Evolutionary conservation across 2,888 invertebrate species (phyloP).

Genomic region (Lasioglossum marginatum): DNA sequence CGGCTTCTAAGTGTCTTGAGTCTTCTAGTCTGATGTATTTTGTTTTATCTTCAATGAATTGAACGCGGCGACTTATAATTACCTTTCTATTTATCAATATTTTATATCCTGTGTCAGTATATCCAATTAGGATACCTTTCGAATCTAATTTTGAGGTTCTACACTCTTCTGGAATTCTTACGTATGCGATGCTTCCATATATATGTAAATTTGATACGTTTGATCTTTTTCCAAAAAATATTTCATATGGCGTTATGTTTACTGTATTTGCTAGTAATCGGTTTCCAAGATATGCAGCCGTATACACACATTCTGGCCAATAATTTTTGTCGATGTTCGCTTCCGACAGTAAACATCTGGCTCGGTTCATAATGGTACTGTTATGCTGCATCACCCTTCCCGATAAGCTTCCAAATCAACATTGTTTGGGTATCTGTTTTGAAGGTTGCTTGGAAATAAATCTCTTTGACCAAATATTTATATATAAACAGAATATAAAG

Average conservation of each 20-base stretch:
- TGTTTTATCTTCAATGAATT: neutral
- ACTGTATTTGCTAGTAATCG: neutral
- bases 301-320: conserved; percentile 9
- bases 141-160: neutral
- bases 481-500: no score
- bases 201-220: neutral
- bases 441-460: no score
- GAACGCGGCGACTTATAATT: neutral
- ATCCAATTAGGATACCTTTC: neutral
- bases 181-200: neutral
- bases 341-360: no score
- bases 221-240: neutral
- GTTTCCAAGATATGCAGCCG: neutral
- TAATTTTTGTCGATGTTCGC: neutral
- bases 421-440: no score
- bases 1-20: neutral
- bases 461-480: no score
- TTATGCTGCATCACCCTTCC: no score
- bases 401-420: no score
- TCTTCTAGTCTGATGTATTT: neutral
- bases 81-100: neutral
- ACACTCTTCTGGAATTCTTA: neutral
- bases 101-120: neutral
- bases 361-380: no score
- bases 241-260: neutral